Percentiles rank a stretch among this genome's conserved stretches.
Evolutionary conservation across 2,888 invertebrate genomes (phyloP).

Genomic region (Agriopis marginaria): DNA sequence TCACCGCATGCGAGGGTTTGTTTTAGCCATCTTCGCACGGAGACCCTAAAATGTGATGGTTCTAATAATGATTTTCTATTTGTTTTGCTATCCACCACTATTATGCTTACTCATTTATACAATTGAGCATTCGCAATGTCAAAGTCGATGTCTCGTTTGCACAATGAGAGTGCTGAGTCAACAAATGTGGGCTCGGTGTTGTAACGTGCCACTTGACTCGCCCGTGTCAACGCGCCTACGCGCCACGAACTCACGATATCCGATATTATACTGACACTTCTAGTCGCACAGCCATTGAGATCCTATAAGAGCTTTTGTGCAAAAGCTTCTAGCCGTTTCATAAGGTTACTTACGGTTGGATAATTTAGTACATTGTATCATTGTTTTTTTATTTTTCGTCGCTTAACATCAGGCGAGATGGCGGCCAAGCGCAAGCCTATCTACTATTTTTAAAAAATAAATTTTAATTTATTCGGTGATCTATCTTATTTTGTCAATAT

Average conservation of each 20-base stretch:
- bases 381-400: too few relatives aligned
- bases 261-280: slow-evolving; percentile 42
- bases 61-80: too few relatives aligned
- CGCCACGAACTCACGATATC: slow-evolving; percentile 50
- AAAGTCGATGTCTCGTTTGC: slow-evolving; percentile 41
- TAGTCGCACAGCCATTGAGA: slow-evolving; percentile 18
- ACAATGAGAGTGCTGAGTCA: slow-evolving; percentile 43
- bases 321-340: background rate
- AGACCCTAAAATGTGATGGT: too few relatives aligned
- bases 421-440: too few relatives aligned
- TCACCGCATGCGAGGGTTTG: too few relatives aligned
- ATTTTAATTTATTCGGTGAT: too few relatives aligned
- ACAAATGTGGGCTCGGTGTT: slow-evolving; percentile 41
- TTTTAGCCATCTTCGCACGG: too few relatives aligned
- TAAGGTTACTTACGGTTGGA: background rate
- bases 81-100: background rate
- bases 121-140: slow-evolving; percentile 30
- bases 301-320: slow-evolving; percentile 1
- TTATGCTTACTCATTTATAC: background rate
- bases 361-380: too few relatives aligned
- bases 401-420: too few relatives aligned
- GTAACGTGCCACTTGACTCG: slow-evolving; percentile 69
- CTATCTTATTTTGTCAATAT: too few relatives aligned
- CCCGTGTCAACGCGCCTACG: slow-evolving; percentile 70
- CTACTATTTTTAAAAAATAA: too few relatives aligned